These are phyloP conservation scores for Tromatobia lineatoria DNA, from an alignment of 2,888 invertebrate species.

Conservation along the genomic window DNA sequence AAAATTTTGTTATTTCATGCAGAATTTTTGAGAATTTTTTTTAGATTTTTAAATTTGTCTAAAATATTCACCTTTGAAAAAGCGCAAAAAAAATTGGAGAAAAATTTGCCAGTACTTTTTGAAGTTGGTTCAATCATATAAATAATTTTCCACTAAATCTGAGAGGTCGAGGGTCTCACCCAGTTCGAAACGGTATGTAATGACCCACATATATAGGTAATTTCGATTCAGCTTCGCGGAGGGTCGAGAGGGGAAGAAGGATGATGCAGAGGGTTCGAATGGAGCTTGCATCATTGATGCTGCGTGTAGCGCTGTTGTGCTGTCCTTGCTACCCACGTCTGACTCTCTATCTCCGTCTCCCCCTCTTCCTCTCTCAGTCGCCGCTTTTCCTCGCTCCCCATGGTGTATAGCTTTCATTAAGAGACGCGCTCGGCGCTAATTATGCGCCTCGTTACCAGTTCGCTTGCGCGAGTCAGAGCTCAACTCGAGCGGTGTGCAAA, in stretches of 20 bases:
- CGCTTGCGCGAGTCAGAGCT: conserved; percentile 29
- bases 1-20: too few species aligned
- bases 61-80: too few species aligned
- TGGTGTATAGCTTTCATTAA: conserved; percentile 72
- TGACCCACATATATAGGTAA: too few species aligned
- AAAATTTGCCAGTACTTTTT: too few species aligned
- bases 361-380: conserved; percentile 20
- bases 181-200: too few species aligned
- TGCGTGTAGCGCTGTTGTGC: neutral
- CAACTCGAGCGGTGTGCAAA: conserved; percentile 27
- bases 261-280: conserved; percentile 26
- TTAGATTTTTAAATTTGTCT: too few species aligned
- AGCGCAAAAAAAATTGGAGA: too few species aligned
- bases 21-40: too few species aligned
- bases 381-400: conserved; percentile 38
- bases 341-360: neutral
- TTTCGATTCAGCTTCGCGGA: neutral
- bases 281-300: conserved; percentile 44
- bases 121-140: too few species aligned
- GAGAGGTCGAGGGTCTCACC: too few species aligned
- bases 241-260: neutral
- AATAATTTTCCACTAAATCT: too few species aligned
- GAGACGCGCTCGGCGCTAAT: conserved; percentile 73
- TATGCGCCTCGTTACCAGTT: conserved; percentile 72
- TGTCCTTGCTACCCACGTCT: neutral